Evolutionary conservation across 1,140 invertebrate genomes (phyloP).

Genomic region (Hestina assimilis): DNA sequence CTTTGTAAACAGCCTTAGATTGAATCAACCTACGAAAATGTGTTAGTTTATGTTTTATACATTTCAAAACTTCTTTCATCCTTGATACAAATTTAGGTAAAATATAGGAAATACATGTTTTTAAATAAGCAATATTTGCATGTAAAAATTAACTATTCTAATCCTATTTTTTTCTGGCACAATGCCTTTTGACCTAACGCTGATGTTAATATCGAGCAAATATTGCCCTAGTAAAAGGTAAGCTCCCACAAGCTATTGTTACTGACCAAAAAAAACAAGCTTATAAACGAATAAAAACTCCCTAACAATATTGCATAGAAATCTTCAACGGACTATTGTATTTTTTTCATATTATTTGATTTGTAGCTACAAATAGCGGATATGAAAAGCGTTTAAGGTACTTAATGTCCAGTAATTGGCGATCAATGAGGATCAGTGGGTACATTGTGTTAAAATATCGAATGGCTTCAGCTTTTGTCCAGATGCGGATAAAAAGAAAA

Average conservation of each 20-base stretch:
- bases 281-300: conserved; percentile 65
- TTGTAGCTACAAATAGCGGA: conserved; percentile 75
- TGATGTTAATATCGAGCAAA: conserved; percentile 12
- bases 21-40: no score
- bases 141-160: no score
- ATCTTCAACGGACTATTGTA: conserved; percentile 68
- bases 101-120: no score
- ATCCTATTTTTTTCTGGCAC: background rate
- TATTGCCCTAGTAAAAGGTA: conserved; percentile 24
- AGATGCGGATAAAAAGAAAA: conserved; percentile 58
- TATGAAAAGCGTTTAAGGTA: conserved; percentile 74
- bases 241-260: conserved; percentile 55
- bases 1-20: no score
- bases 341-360: conserved; percentile 66
- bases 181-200: background rate
- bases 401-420: conserved; percentile 78
- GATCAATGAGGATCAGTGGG: conserved; percentile 78
- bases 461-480: conserved; percentile 59
- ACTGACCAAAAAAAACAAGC: conserved; percentile 52
- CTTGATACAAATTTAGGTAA: no score
- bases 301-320: conserved; percentile 57
- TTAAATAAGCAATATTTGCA: no score
- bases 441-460: conserved; percentile 72
- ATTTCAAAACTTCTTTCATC: no score
- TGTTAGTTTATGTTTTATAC: no score